Evolutionary conservation across 1,140 invertebrate species (phyloP), one percentile per base, ranked within the genome.

Genomic region (Temnothorax nylanderi): DNA sequence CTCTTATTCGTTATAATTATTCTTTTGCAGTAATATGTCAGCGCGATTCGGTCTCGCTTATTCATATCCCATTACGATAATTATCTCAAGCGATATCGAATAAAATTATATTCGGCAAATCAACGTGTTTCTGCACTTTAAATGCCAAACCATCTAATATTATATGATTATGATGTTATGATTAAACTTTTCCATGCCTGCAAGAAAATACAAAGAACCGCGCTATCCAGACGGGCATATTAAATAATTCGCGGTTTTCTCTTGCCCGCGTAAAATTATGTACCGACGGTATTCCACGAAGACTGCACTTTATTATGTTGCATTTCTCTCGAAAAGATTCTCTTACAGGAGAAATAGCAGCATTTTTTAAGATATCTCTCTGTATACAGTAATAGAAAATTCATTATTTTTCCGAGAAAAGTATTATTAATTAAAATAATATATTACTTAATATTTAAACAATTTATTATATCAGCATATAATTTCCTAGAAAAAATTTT

Each of bases 201-300:
- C 37, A 37, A 84, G 72, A 84, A 84, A 84, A 58, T 74, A 13
- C n/a, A 49, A 84, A 75, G 18, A 74, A 26, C 37, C 49, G 7
- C 67, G 69, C 21, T 74, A 74, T 84, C 13, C 69, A 49, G 51
- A 82, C 51, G 26, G 41, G 41, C n/a, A 56, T 75, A 84, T 84
- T 84, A 62, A 74, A 74, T 84, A 84, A 84, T 84, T 84, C 67
- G 54, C 54, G 69, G 54, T 74, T 74, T 75, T 74, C 41, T 44
- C 54, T 60, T 34, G 37, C 41, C 18, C 44, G 41, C 26, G 32
- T 69, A 47, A 74, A 82, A 74, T 84, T 84, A 84, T 49, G 41
- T 84, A 56, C 54, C 56, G 13, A 51, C 69, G 54, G 67, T 60
- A 82, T 58, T 69, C 41, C 56, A 44, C 54, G 41, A 82, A 75